Conservation (phyloP, 2,888 invertebrate genomes). For the Smittia sp. region DNA sequence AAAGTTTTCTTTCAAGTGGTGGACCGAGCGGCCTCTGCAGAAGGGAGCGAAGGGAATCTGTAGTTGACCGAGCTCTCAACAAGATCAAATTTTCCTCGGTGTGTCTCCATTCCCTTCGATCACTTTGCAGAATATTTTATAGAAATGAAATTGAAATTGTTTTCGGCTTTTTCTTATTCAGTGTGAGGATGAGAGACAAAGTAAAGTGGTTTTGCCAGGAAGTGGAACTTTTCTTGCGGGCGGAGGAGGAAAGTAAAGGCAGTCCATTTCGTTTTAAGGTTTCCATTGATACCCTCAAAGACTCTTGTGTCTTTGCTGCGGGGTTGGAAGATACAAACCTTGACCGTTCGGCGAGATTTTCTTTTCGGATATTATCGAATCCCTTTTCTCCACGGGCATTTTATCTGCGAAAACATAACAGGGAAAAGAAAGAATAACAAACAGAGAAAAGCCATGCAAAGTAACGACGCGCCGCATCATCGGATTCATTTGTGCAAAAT, state of each 20-base stretch:
- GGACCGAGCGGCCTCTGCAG: background rate
- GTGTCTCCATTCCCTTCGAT: background rate
- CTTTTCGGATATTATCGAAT: slow-evolving; percentile 41
- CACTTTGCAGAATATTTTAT: no score
- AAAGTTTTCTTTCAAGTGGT: slow-evolving; percentile 3
- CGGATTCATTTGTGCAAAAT: slow-evolving; percentile 15
- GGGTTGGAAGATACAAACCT: slow-evolving; percentile 38
- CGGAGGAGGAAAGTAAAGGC: background rate
- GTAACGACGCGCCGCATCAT: background rate
- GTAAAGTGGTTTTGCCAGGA: slow-evolving; percentile 2
- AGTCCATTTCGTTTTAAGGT: background rate
- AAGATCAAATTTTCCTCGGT: background rate
- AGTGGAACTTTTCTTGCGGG: background rate
- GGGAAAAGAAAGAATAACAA: slow-evolving; percentile 40
- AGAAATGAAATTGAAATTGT: background rate
- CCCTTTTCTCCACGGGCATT: slow-evolving; percentile 38
- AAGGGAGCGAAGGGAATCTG: slow-evolving; percentile 1
- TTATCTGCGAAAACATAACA: slow-evolving; percentile 42
- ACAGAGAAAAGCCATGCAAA: slow-evolving; percentile 39
- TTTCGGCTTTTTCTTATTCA: background rate
- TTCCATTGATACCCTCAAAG: background rate
- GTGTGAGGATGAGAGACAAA: background rate
- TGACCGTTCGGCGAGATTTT: slow-evolving; percentile 33
- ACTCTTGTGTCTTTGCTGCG: background rate
- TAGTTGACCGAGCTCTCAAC: no score